Conservation (phyloP, 2,888 invertebrate species). For the Entomobrya proxima region DNA sequence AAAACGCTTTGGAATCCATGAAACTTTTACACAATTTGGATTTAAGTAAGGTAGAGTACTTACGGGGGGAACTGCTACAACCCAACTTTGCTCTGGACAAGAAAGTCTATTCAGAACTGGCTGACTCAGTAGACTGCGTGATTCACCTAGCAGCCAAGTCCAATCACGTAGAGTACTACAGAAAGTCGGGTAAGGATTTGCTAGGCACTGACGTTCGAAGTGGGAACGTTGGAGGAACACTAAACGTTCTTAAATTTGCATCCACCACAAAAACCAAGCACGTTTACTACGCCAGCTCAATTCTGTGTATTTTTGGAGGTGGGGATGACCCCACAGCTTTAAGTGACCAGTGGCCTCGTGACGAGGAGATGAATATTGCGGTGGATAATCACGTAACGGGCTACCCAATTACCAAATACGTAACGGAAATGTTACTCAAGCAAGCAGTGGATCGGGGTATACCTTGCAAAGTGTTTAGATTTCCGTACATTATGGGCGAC, state of each 20-base stretch:
- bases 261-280: not conserved
- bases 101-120: not conserved
- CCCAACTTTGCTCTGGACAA: not conserved
- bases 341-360: not conserved
- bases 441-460: constrained; percentile 14
- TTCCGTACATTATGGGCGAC: constrained; percentile 38
- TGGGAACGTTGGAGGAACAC: constrained; percentile 10
- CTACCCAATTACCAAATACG: constrained; percentile 32
- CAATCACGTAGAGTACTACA: constrained; percentile 53
- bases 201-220: not conserved
- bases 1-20: not conserved
- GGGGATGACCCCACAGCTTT: not conserved
- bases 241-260: not conserved
- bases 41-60: not conserved
- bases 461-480: constrained; percentile 34
- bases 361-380: not conserved
- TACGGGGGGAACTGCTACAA: not conserved
- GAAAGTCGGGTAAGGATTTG: not conserved
- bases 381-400: constrained; percentile 20
- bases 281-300: constrained; percentile 3
- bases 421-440: constrained; percentile 38
- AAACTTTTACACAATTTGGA: not conserved
- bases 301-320: not conserved
- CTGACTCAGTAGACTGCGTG: constrained; percentile 11
- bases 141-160: constrained; percentile 45